Percentiles rank a stretch among this genome's conserved stretches.
Evolutionary conservation across 2,888 invertebrate genomes (phyloP).

Genomic region (Eupithecia abbreviata): DNA sequence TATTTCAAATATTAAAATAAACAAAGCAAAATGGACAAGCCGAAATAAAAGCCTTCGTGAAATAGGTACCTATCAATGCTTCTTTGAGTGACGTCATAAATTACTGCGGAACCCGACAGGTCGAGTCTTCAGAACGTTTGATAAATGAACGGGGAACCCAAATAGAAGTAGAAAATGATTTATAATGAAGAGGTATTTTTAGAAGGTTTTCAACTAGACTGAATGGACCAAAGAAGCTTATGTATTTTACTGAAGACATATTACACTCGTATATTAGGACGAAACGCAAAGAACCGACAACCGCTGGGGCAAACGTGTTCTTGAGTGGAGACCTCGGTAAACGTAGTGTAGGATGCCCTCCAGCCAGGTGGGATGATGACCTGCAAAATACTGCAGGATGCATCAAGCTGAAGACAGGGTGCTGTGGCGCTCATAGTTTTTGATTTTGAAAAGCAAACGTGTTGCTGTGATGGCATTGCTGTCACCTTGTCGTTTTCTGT

Average conservation of each 20-base stretch:
- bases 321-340: too few relatives aligned
- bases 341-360: too few relatives aligned
- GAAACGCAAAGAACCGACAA: too few relatives aligned
- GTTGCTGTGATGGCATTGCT: too few relatives aligned
- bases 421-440: too few relatives aligned
- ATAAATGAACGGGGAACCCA: conserved; percentile 44
- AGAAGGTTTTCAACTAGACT: neutral
- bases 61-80: neutral
- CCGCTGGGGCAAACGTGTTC: too few relatives aligned
- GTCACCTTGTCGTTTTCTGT: too few relatives aligned
- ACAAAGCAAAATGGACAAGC: conserved; percentile 1
- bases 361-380: too few relatives aligned
- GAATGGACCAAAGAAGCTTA: neutral
- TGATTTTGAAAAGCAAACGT: too few relatives aligned
- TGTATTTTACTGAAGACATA: neutral
- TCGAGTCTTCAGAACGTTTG: conserved; percentile 41
- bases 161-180: conserved; percentile 12
- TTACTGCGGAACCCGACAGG: conserved; percentile 35
- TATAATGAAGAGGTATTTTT: conserved; percentile 12
- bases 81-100: conserved; percentile 25
- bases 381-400: too few relatives aligned
- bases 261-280: too few relatives aligned
- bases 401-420: too few relatives aligned
- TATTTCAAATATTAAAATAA: neutral
- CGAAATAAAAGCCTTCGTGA: neutral